These are phyloP conservation scores for Epizoanthus scotinus DNA, from an alignment of 92 coral and sea anemone genomes.

Conservation along the genomic window DNA sequence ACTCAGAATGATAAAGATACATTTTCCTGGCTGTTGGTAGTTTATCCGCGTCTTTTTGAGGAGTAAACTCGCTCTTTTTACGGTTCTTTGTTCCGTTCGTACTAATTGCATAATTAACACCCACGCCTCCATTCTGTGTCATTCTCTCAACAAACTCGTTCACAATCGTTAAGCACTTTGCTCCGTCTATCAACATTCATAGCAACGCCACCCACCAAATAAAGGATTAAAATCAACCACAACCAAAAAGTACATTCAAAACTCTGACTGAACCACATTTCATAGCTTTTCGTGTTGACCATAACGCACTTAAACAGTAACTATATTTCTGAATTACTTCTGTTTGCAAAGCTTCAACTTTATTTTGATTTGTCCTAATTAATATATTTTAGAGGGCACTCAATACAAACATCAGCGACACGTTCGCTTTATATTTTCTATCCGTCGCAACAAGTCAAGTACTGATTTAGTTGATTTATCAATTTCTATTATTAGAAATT, in stretches of 20 bases:
- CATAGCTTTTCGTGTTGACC: too few relatives aligned
- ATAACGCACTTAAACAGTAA: too few relatives aligned
- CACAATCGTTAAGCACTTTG: constrained; percentile 14
- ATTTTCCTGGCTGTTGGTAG: too few relatives aligned
- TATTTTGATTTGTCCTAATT: too few relatives aligned
- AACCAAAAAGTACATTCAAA: not conserved
- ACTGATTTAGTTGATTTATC: not conserved
- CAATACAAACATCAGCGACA: not conserved
- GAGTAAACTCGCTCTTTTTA: not conserved
- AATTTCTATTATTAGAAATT: constrained; percentile 2
- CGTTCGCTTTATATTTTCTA: not conserved
- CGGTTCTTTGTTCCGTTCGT: constrained; percentile 10
- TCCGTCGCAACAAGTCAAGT: constrained; percentile 13
- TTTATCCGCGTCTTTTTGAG: not conserved
- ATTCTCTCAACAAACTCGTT: constrained; percentile 32
- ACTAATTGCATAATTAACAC: constrained; percentile 45
- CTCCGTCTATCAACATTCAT: not conserved
- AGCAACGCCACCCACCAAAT: not conserved
- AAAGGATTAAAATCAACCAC: not conserved
- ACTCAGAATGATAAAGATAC: too few relatives aligned
- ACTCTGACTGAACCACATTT: not conserved
- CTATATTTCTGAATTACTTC: too few relatives aligned
- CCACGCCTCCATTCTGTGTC: constrained; percentile 34
- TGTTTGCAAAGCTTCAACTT: too few relatives aligned
- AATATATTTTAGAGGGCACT: too few relatives aligned